Conservation (phyloP, 2,113 vertebrate genomes). For the Lophochroa leadbeateri region DNA sequence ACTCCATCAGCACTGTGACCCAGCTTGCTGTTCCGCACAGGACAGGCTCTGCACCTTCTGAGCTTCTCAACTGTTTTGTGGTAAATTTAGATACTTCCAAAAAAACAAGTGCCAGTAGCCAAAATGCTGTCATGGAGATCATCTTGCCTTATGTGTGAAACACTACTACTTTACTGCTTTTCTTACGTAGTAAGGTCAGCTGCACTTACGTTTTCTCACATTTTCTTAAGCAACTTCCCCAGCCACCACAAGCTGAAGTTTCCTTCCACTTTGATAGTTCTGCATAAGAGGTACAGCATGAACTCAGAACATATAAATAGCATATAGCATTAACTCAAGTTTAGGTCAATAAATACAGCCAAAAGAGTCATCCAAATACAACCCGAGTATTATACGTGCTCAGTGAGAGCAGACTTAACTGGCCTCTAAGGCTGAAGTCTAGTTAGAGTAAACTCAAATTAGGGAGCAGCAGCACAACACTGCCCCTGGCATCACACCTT, state of each 20-base stretch:
- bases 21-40: not conserved
- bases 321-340: not conserved
- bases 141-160: not conserved
- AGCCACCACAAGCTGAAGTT: not conserved
- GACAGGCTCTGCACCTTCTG: not conserved
- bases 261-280: not conserved
- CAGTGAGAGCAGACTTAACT: not conserved
- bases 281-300: not conserved
- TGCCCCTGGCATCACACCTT: not conserved
- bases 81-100: not conserved
- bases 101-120: not conserved
- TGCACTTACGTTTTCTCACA: not conserved
- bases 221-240: slow-evolving; percentile 35
- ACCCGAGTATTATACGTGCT: accelerated
- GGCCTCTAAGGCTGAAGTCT: not conserved
- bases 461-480: not conserved
- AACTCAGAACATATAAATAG: not conserved
- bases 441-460: not conserved
- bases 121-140: not conserved
- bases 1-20: not conserved
- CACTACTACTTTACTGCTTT: not conserved
- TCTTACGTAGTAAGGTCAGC: not conserved
- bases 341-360: not conserved
- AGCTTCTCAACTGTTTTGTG: not conserved
- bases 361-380: not conserved